These are phyloP conservation scores for Bos javanicus DNA, from an alignment of 2,113 vertebrate genomes.

Conservation along the genomic window DNA sequence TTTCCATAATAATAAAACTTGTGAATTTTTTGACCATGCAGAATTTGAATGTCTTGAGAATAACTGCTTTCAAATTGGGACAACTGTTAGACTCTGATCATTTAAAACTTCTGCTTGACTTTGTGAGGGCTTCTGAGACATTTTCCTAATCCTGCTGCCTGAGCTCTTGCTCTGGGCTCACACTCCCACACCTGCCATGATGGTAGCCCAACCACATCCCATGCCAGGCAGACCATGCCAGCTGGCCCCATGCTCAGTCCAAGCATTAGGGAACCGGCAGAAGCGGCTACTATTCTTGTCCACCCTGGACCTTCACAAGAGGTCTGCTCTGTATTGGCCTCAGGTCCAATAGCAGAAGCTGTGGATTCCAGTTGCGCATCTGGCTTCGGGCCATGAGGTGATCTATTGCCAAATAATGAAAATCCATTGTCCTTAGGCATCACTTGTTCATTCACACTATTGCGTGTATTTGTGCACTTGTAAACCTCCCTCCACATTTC, in stretches of 20 bases:
- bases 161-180: not conserved
- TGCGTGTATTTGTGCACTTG: not conserved
- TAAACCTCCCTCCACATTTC: not conserved
- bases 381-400: not conserved
- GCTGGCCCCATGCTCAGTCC: not conserved
- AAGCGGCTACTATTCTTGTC: not conserved
- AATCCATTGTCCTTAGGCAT: not conserved
- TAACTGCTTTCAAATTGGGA: not conserved
- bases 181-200: not conserved
- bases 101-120: not conserved
- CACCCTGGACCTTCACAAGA: not conserved
- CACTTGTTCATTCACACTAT: not conserved
- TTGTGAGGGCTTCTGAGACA: not conserved
- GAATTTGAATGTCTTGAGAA: not conserved
- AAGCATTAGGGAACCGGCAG: not conserved
- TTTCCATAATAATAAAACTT: not conserved
- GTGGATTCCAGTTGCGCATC: fast-evolving
- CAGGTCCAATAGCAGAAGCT: not conserved
- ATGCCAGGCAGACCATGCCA: not conserved
- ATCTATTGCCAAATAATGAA: not conserved
- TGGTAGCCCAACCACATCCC: not conserved
- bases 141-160: not conserved
- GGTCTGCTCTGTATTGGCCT: not conserved
- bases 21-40: not conserved
- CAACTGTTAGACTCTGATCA: not conserved